A percentile compares a stretch with the other conserved stretches of the same genome.
Conservation (phyloP, 2,113 vertebrate genomes). For the Benitochromis conjunctus region DNA sequence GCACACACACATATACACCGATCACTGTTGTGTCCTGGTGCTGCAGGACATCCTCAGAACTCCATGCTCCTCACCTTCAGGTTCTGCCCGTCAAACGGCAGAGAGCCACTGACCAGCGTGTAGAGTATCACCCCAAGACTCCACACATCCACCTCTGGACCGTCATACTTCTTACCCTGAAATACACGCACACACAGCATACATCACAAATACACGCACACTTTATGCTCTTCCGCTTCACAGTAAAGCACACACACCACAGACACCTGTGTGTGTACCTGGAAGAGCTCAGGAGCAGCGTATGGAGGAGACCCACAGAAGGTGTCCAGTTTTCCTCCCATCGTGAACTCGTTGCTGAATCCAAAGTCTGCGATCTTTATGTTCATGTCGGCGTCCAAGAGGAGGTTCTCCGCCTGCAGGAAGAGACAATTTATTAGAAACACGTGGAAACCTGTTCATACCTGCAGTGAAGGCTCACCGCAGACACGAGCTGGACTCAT, state of each 20-base stretch:
- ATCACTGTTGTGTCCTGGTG: not conserved
- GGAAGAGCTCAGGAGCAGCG: constrained; percentile 89
- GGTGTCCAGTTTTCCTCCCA: constrained; percentile 89
- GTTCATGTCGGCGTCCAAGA: constrained; percentile 91
- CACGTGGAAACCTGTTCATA: not conserved
- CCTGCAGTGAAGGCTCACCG: not conserved
- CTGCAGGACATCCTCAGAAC: not conserved
- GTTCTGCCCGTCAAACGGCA: constrained; percentile 91
- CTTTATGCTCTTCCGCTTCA: not conserved
- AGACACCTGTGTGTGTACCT: constrained; percentile 32
- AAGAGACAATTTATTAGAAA: not conserved
- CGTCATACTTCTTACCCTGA: constrained; percentile 87
- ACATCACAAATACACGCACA: not conserved
- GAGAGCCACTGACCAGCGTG: constrained; percentile 86
- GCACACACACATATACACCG: not conserved
- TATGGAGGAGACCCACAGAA: constrained; percentile 92
- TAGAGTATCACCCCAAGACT: constrained; percentile 91
- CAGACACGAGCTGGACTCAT: not conserved
- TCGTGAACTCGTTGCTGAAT: constrained; percentile 91
- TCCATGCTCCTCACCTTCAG: constrained; percentile 77
- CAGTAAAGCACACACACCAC: not conserved
- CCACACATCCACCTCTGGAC: constrained; percentile 92
- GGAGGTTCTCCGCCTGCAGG: constrained; percentile 88
- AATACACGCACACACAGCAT: not conserved
- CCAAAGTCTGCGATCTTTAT: constrained; percentile 95